Percentiles rank a stretch among this genome's conserved stretches.
phyloP scores from a whole-genome alignment of 2,888 invertebrate species.

The Noctua comes region DNA sequence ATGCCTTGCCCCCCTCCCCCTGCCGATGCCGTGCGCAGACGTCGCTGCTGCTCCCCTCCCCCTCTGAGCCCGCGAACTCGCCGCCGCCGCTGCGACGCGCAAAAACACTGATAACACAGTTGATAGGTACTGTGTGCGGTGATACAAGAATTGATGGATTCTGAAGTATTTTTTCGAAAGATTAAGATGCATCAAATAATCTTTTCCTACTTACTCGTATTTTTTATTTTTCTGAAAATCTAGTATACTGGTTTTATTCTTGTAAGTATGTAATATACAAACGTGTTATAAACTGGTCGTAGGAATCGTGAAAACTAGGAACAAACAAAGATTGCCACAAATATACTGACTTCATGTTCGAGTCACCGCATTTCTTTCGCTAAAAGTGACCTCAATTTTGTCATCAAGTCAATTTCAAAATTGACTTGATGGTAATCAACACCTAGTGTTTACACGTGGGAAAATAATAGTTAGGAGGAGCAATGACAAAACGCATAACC shows the following conservation, averaged over 20 bases:
- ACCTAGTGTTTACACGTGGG: constrained; percentile 66
- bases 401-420: no score
- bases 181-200: neutral
- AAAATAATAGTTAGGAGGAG: constrained; percentile 64
- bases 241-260: neutral
- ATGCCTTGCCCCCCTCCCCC: constrained; percentile 54
- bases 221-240: neutral
- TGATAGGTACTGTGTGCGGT: constrained; percentile 55
- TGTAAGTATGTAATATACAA: neutral
- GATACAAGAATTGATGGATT: constrained; percentile 36
- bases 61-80: constrained; percentile 47
- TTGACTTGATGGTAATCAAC: no score
- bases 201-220: neutral
- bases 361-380: neutral
- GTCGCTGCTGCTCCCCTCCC: constrained; percentile 21
- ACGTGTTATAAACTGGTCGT: neutral
- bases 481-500: constrained; percentile 69
- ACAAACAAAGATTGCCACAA: neutral
- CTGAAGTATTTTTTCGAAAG: neutral
- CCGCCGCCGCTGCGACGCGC: constrained; percentile 63
- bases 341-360: neutral
- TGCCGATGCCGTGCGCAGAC: constrained; percentile 15
- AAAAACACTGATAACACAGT: constrained; percentile 74
- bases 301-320: neutral
- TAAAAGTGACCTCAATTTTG: constrained; percentile 21